phyloP scores from a whole-genome alignment of 1,140 invertebrate species.

The Ooceraea biroi region DNA sequence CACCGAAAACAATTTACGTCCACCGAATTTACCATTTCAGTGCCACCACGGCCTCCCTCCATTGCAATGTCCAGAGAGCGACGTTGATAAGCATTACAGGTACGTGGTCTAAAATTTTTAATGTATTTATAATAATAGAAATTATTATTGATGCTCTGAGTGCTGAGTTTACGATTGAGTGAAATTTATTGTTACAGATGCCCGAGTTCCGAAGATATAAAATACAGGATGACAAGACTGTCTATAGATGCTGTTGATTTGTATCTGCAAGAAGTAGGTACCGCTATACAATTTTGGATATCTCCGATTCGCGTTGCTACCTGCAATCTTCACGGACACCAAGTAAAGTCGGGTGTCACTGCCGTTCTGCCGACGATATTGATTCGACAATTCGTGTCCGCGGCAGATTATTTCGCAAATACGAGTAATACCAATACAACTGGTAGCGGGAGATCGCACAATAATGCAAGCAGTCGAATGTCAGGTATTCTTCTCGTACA shows the following conservation, averaged over 20 bases:
- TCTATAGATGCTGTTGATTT: constrained; percentile 97
- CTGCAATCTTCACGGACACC: constrained; percentile 97
- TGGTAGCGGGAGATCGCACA: constrained; percentile 86
- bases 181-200: constrained; percentile 86
- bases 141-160: background rate
- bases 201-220: constrained; percentile 95
- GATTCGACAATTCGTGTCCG: constrained; percentile 90
- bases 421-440: constrained; percentile 88
- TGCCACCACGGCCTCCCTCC: constrained; percentile 96
- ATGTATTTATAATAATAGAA: background rate
- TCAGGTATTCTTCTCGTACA: constrained; percentile 76
- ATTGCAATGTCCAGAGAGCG: constrained; percentile 91
- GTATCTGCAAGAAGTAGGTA: constrained; percentile 95
- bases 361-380: constrained; percentile 93
- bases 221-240: constrained; percentile 97
- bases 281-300: constrained; percentile 95
- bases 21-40: constrained; percentile 90
- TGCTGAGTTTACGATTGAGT: background rate
- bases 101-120: constrained; percentile 41
- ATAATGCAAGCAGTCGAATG: constrained; percentile 81
- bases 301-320: constrained; percentile 95
- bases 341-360: constrained; percentile 96
- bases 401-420: constrained; percentile 84
- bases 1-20: constrained; percentile 94
- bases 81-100: constrained; percentile 90